A percentile compares a stretch with the other conserved stretches of the same genome.
Evolutionary conservation across 64 coral and sea anemone genomes (phyloP).

Genomic region (Hydrozoanthus tunicans): DNA sequence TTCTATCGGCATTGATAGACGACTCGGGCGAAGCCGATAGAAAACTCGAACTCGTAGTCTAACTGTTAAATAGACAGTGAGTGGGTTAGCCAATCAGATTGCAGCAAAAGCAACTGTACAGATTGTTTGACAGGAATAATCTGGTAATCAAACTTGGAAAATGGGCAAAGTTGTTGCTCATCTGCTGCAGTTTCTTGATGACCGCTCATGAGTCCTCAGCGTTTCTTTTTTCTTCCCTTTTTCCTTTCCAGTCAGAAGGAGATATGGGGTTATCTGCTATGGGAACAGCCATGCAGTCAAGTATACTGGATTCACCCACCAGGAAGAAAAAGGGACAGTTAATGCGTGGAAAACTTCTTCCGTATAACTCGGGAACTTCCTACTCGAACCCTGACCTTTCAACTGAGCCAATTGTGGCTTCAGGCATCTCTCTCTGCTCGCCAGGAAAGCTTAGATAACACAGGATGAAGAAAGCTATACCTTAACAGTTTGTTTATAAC

Average conservation of each 20-base stretch:
- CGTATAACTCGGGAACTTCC: slow-evolving; percentile 11
- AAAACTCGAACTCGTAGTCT: too few relatives aligned
- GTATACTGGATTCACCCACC: background rate
- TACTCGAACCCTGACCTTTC: slow-evolving; percentile 46
- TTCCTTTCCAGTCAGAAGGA: slow-evolving; percentile 45
- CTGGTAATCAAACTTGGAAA: too few relatives aligned
- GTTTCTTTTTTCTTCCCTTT: background rate
- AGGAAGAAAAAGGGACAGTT: slow-evolving; percentile 38
- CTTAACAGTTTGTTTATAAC: too few relatives aligned
- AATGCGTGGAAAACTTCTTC: slow-evolving; percentile 40
- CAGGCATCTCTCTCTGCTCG: slow-evolving; percentile 26
- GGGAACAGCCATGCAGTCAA: slow-evolving; percentile 42
- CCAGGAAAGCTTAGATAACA: slow-evolving; percentile 38
- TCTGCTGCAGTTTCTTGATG: too few relatives aligned
- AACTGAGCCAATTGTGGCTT: slow-evolving; percentile 36
- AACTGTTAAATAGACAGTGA: too few relatives aligned
- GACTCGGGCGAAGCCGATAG: too few relatives aligned
- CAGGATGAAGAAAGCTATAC: background rate
- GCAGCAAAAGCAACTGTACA: too few relatives aligned
- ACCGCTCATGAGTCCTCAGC: too few relatives aligned
- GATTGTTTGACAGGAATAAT: too few relatives aligned
- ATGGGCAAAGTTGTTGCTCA: too few relatives aligned
- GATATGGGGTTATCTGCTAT: slow-evolving; percentile 23
- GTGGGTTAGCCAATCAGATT: too few relatives aligned
- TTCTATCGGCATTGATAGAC: too few relatives aligned